Evolutionary conservation across 2,888 invertebrate species (phyloP), one percentile per base, ranked within the genome.

Genomic region (Suillia variegata): DNA sequence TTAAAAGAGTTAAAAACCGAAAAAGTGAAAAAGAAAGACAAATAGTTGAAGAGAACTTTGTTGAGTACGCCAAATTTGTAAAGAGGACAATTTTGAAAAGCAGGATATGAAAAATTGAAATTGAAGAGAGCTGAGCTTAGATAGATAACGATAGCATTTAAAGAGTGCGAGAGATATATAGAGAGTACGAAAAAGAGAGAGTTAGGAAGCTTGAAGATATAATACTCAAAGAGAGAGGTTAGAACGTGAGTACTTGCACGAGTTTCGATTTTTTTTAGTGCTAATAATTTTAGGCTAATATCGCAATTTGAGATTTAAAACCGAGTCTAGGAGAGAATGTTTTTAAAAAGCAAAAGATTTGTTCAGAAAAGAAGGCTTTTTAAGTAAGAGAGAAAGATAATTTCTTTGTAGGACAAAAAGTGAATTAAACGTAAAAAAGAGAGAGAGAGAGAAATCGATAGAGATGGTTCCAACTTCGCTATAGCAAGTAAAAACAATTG

Each of bases 141-240:
- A 45, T 67, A 75, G 78, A 77, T 77, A 78, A 76, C 79, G 78
- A 78, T 76, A 78, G 76, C 79, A 78, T 78, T 76, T 78, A 54
- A 51, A 54, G 33, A 20, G 38, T 24, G 38, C 4, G 18, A 53
- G 47, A 56, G 24, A 6, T 2, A 50, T 59, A 67, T 54, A 66
- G 56, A 62, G 59, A 58, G 58, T 61, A 48, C 61, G 54, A 64
- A 26, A 63, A 51, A 61, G 49, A 54, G 59, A 42, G 10, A 63
- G 58, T 62, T 48, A 59, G 58, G 55, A 12, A 34, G 53, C 42
- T 21, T 57, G 55, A 45, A 33, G 33, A n/a, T n/a, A n/a, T n/a
- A n/a, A n/a, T n/a, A 26, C 26, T 26, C 38, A 55, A 26, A 45
- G 51, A 53, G 20, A 63, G 10, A 59, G 31, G 5, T 5, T 12